Evolutionary conservation across 2,888 invertebrate species (phyloP).

Genomic region (Drosophila robusta): DNA sequence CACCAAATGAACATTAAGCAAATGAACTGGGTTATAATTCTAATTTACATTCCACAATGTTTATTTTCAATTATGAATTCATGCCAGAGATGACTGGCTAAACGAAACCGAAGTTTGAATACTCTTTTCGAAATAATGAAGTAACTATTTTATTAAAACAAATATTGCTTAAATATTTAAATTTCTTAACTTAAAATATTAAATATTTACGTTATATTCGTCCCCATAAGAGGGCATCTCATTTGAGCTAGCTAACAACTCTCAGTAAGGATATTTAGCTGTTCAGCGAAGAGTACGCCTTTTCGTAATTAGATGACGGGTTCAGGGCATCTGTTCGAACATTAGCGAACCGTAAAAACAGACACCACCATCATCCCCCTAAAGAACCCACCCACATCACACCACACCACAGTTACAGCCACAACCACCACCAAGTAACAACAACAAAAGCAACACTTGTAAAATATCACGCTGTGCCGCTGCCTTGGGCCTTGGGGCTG

Average conservation of each 20-base stretch:
- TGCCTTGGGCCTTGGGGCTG: conserved; percentile 43
- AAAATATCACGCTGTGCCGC: conserved; percentile 73
- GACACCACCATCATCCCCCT: conserved; percentile 50
- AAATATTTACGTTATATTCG: background rate
- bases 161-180: too few species aligned
- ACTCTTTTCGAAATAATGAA: conserved; percentile 4
- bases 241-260: background rate
- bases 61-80: conserved; percentile 73
- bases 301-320: conserved; percentile 74
- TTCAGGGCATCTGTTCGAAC: conserved; percentile 71
- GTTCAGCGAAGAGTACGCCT: conserved; percentile 40
- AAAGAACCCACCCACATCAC: conserved; percentile 7
- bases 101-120: conserved; percentile 2
- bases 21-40: conserved; percentile 31
- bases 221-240: background rate
- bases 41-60: conserved; percentile 54
- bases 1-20: conserved; percentile 22
- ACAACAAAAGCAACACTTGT: conserved; percentile 65
- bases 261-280: conserved; percentile 8
- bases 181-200: background rate
- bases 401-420: conserved; percentile 20
- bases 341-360: conserved; percentile 70
- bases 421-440: conserved; percentile 23
- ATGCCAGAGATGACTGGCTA: conserved; percentile 6
- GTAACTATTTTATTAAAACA: too few species aligned